These are phyloP conservation scores for Lepidochitona cinerea DNA, from an alignment of 2,888 invertebrate genomes.

Conservation along the genomic window DNA sequence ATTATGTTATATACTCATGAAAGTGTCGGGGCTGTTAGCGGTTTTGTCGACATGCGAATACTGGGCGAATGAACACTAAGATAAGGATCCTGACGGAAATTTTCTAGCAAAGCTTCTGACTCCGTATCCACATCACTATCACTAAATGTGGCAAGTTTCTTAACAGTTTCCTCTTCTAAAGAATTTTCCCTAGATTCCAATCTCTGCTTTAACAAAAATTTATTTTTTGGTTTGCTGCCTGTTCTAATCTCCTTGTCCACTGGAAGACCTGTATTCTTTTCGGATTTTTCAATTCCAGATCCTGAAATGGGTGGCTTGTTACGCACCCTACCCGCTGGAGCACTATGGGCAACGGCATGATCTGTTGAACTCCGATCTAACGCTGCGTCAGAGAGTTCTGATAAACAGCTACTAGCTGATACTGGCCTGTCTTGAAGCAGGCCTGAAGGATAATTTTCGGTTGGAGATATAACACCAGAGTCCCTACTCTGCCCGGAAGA, in stretches of 20 bases:
- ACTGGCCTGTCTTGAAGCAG: neutral
- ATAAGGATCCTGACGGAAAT: neutral
- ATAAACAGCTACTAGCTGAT: neutral
- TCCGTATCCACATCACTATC: neutral
- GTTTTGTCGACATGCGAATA: too few species aligned
- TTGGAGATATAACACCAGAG: slow-evolving; percentile 50
- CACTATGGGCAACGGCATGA: neutral
- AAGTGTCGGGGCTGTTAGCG: too few species aligned
- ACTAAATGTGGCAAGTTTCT: neutral
- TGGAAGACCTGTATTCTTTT: neutral
- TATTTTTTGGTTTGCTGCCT: too few species aligned
- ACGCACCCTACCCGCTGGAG: neutral
- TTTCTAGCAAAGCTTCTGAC: neutral
- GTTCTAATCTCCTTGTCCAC: neutral
- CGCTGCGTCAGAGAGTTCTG: neutral
- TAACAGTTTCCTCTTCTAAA: neutral
- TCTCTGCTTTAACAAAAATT: neutral
- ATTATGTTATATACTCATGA: too few species aligned
- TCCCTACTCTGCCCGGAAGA: slow-evolving; percentile 45
- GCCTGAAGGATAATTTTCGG: slow-evolving; percentile 13
- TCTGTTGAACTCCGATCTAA: neutral
- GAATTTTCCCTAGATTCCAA: neutral
- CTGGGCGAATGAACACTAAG: neutral
- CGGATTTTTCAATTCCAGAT: neutral
- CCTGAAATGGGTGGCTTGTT: neutral